These are phyloP conservation scores for Xestobium rufovillosum DNA, from an alignment of 2,888 invertebrate genomes.

Conservation along the genomic window DNA sequence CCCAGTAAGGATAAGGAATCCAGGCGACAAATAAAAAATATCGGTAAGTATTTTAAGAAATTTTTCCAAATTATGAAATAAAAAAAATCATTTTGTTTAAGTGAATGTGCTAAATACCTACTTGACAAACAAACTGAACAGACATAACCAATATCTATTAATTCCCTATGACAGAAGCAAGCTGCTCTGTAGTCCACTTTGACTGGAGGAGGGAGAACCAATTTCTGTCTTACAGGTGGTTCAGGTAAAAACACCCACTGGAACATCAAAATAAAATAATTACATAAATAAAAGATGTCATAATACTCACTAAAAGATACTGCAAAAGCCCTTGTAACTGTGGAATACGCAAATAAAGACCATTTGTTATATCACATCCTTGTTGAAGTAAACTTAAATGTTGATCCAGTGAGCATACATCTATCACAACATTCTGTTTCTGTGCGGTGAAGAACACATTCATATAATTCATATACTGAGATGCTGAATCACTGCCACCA, in stretches of 20 bases:
- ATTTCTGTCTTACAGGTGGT: constrained; percentile 65
- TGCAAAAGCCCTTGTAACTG: constrained; percentile 80
- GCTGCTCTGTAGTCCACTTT: constrained; percentile 95
- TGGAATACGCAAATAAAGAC: constrained; percentile 82
- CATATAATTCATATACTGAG: constrained; percentile 98
- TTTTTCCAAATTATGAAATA: too few species aligned
- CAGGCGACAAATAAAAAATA: too few species aligned
- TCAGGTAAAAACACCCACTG: constrained; percentile 93
- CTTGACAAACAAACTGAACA: constrained; percentile 96
- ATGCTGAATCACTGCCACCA: constrained; percentile 83
- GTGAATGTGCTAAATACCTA: too few species aligned
- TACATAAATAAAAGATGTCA: constrained; percentile 12
- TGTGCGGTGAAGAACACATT: constrained; percentile 94
- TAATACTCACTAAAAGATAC: constrained; percentile 65
- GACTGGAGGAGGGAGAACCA: constrained; percentile 81
- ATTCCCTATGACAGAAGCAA: constrained; percentile 93
- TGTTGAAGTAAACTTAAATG: constrained; percentile 88
- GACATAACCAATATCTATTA: constrained; percentile 94
- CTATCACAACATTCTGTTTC: constrained; percentile 78
- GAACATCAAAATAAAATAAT: constrained; percentile 5
- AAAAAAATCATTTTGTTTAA: too few species aligned
- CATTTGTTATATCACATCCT: constrained; percentile 94
- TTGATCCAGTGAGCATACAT: constrained; percentile 88
- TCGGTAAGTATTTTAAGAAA: too few species aligned
- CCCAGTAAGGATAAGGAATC: too few species aligned